Evolutionary conservation across 2,113 vertebrate species (phyloP).

Genomic region (Psilopogon haemacephalus): DNA sequence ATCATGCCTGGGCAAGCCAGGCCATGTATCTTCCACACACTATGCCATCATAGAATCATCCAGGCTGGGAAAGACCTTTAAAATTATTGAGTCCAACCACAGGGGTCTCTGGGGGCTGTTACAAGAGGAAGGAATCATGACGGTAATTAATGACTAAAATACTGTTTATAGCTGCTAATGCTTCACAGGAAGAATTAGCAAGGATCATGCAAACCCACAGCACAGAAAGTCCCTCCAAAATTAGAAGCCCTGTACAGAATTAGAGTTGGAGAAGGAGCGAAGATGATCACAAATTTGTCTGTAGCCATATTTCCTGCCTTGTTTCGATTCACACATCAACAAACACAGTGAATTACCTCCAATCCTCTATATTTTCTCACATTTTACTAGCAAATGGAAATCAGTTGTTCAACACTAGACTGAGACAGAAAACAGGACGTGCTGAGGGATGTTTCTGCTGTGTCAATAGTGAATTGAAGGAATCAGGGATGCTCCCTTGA

Average conservation of each 20-base stretch:
- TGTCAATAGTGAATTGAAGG: not conserved
- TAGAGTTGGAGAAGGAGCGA: not conserved
- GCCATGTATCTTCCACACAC: no score
- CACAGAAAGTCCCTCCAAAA: not conserved
- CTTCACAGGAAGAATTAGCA: not conserved
- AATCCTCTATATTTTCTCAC: not conserved
- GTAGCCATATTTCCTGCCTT: not conserved
- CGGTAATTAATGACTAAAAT: not conserved
- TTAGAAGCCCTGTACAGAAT: not conserved
- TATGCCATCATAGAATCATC: no score
- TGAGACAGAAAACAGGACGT: not conserved
- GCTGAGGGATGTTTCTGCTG: not conserved
- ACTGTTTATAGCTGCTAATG: not conserved
- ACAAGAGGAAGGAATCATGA: not conserved
- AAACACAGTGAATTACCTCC: not conserved
- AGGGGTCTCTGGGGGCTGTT: not conserved
- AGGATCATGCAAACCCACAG: not conserved
- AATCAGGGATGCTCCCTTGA: not conserved
- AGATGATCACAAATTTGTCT: not conserved
- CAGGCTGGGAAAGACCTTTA: no score
- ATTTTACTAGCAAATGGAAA: not conserved
- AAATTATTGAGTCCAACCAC: not conserved
- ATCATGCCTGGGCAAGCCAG: no score
- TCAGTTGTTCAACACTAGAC: not conserved
- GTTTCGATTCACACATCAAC: not conserved